phyloP scores from a whole-genome alignment of 2,888 invertebrate species.

The Cartodere bifasciata region DNA sequence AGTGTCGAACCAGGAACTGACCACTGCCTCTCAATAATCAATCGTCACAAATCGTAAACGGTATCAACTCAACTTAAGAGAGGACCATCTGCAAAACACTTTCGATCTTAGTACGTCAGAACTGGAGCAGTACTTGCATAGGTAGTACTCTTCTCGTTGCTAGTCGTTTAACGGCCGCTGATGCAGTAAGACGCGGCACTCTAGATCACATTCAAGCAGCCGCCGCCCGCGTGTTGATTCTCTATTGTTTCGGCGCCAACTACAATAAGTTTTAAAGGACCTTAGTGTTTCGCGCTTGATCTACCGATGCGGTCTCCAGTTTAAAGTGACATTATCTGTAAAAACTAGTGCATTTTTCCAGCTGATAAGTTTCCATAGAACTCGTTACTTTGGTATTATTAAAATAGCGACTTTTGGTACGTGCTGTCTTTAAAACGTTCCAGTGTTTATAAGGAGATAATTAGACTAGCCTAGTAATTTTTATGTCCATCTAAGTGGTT shows the following conservation, averaged over 20 bases:
- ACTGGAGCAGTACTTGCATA: conserved; percentile 32
- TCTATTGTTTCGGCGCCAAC: too few species aligned
- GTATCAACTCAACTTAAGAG: conserved; percentile 30
- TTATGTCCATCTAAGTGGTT: too few species aligned
- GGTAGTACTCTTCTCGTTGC: conserved; percentile 15
- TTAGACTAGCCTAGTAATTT: too few species aligned
- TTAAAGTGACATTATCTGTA: conserved; percentile 4
- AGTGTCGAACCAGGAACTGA: conserved; percentile 27
- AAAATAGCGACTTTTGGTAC: too few species aligned
- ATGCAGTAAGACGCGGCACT: conserved; percentile 9
- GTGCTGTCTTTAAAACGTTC: too few species aligned
- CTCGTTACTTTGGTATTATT: too few species aligned
- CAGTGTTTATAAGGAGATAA: too few species aligned
- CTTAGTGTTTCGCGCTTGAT: conserved; percentile 16
- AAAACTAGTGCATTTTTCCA: too few species aligned
- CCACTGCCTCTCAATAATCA: conserved; percentile 21
- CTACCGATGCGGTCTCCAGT: conserved; percentile 14
- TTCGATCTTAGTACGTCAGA: conserved; percentile 30
- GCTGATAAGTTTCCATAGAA: too few species aligned
- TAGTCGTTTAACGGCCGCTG: conserved; percentile 11
- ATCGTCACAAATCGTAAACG: conserved; percentile 28
- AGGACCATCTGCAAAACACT: conserved; percentile 32
- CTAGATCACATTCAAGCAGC: too few species aligned
- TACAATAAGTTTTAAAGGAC: too few species aligned
- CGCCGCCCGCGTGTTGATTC: too few species aligned